phyloP scores from a whole-genome alignment of 2,113 vertebrate genomes.

The Pelobates fuscus region DNA sequence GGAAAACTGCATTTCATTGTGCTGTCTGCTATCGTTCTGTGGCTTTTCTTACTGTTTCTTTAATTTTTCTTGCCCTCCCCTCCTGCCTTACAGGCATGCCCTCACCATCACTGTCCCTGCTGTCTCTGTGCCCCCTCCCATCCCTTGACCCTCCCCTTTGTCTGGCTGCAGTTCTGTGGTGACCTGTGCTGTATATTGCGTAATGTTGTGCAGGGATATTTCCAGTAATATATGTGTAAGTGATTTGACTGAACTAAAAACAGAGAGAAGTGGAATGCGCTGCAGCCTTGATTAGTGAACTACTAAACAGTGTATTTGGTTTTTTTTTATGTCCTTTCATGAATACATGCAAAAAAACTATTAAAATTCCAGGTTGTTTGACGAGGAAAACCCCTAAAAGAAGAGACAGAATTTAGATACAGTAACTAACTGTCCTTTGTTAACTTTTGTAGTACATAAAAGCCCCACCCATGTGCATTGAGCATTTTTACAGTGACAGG shows the following conservation, averaged over 20 bases:
- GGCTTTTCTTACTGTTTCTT: neutral
- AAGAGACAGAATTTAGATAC: too few relatives aligned
- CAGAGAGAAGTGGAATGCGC: slow-evolving; percentile 4
- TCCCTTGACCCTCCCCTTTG: slow-evolving; percentile 12
- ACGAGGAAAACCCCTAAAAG: slow-evolving; percentile 21
- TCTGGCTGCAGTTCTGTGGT: slow-evolving; percentile 35
- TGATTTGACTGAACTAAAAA: slow-evolving; percentile 14
- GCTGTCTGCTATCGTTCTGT: too few relatives aligned
- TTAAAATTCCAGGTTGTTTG: slow-evolving; percentile 20
- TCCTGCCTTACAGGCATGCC: neutral
- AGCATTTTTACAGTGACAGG: too few relatives aligned
- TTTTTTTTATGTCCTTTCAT: too few relatives aligned
- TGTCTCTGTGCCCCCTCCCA: neutral
- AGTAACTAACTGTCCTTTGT: too few relatives aligned
- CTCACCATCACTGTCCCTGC: neutral
- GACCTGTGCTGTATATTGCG: slow-evolving; percentile 34
- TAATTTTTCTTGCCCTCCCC: too few relatives aligned
- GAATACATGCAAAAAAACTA: neutral
- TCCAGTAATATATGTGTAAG: slow-evolving; percentile 43
- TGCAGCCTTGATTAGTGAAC: neutral
- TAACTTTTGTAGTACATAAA: too few relatives aligned
- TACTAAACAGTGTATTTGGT: neutral
- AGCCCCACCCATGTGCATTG: too few relatives aligned
- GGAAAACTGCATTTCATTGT: too few relatives aligned
- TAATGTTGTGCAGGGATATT: slow-evolving; percentile 37